Conservation (phyloP, 2,797 vertebrate genomes). For the Pangasius larnaudii region DNA sequence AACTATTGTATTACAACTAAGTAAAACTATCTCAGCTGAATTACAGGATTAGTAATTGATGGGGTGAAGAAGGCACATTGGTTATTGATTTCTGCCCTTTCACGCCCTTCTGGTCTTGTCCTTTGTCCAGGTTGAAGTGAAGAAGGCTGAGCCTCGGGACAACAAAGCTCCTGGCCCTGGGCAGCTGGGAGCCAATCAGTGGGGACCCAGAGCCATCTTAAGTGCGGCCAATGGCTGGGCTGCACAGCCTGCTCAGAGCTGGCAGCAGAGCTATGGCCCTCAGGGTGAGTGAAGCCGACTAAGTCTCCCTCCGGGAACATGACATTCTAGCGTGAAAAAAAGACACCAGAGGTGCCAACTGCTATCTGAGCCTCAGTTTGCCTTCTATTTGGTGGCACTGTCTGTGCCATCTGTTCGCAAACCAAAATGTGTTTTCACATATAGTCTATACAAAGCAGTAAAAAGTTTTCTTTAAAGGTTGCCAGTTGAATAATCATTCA, state of each 20-base stretch:
- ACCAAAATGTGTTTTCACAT: conserved; percentile 14
- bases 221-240: conserved; percentile 98
- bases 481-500: neutral
- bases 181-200: conserved; percentile 90
- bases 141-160: conserved; percentile 96
- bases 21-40: conserved; percentile 73
- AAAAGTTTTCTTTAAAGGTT: neutral
- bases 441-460: conserved; percentile 18
- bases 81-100: conserved; percentile 56
- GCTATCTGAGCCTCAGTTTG: conserved; percentile 45
- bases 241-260: conserved; percentile 91
- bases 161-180: conserved; percentile 91
- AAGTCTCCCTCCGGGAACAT: conserved; percentile 56
- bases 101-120: conserved; percentile 76
- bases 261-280: conserved; percentile 95
- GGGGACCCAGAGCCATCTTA: conserved; percentile 92
- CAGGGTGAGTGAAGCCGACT: conserved; percentile 86
- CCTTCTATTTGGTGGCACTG: conserved; percentile 40
- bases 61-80: conserved; percentile 67
- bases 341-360: conserved; percentile 50
- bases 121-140: conserved; percentile 99
- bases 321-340: conserved; percentile 57
- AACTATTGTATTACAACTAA: conserved; percentile 71
- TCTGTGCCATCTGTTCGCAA: conserved; percentile 52
- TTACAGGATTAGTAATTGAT: conserved; percentile 65